Evolutionary conservation across 2,113 vertebrate species (phyloP).

Genomic region (Macquaria australasica): DNA sequence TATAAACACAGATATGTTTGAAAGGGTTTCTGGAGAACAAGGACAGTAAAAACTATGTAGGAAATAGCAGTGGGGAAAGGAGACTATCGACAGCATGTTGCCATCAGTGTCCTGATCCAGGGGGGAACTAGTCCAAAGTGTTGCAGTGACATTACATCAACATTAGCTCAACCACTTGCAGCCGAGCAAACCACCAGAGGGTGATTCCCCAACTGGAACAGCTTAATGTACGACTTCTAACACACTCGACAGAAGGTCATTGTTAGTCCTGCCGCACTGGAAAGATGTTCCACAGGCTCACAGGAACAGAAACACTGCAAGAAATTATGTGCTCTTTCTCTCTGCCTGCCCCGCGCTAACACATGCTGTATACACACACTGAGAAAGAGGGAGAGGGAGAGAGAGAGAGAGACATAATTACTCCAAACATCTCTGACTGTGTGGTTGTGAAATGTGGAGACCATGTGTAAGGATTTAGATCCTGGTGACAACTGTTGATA

Average conservation of each 20-base stretch:
- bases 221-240: slow-evolving; percentile 57
- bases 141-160: slow-evolving; percentile 74
- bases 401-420: slow-evolving; percentile 24
- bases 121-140: slow-evolving; percentile 37
- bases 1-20: no score
- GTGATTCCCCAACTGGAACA: slow-evolving; percentile 67
- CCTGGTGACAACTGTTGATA: slow-evolving; percentile 74
- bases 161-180: slow-evolving; percentile 66
- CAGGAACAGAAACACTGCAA: slow-evolving; percentile 33
- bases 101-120: slow-evolving; percentile 22
- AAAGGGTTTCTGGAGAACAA: background rate
- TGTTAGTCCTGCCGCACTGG: slow-evolving; percentile 58
- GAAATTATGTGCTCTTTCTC: slow-evolving; percentile 34
- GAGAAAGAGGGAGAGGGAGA: background rate
- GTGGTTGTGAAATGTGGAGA: slow-evolving; percentile 77
- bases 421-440: slow-evolving; percentile 61
- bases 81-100: slow-evolving; percentile 22
- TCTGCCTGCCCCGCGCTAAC: slow-evolving; percentile 21
- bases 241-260: slow-evolving; percentile 63
- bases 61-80: background rate
- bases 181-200: slow-evolving; percentile 63
- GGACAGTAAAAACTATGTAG: background rate
- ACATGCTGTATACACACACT: slow-evolving; percentile 39
- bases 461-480: slow-evolving; percentile 76
- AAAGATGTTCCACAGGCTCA: slow-evolving; percentile 72